Conservation (phyloP, 2,888 invertebrate genomes). For the Eupithecia insigniata region DNA sequence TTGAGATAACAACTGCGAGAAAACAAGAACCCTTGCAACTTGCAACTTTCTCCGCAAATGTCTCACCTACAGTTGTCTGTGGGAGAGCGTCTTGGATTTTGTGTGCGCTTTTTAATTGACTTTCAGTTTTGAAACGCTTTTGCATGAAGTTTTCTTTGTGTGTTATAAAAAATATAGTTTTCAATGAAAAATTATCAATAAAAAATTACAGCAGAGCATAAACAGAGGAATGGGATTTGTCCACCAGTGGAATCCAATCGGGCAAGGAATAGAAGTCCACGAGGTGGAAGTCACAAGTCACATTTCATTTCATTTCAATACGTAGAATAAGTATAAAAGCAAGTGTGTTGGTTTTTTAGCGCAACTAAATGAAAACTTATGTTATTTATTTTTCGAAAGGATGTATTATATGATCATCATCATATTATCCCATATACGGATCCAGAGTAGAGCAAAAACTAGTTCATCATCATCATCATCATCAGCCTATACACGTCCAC, state of each 20-base stretch:
- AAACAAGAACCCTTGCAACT: slow-evolving; percentile 68
- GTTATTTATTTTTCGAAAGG: too few relatives aligned
- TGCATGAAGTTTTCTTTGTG: not conserved
- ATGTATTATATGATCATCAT: too few relatives aligned
- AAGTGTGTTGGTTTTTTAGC: not conserved
- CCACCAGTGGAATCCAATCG: not conserved
- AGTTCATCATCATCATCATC: too few relatives aligned
- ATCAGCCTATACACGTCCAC: too few relatives aligned
- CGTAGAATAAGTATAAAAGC: not conserved
- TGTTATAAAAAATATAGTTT: not conserved
- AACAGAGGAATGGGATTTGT: not conserved
- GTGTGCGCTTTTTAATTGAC: slow-evolving; percentile 13
- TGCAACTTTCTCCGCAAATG: slow-evolving; percentile 59
- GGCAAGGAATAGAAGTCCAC: not conserved
- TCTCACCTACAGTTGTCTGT: slow-evolving; percentile 55
- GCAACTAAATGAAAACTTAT: too few relatives aligned
- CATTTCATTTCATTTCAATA: too few relatives aligned
- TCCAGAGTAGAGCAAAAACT: too few relatives aligned
- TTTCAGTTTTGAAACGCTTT: slow-evolving; percentile 8
- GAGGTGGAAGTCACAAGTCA: not conserved
- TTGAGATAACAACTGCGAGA: slow-evolving; percentile 71
- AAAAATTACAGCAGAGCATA: not conserved
- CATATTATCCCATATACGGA: too few relatives aligned
- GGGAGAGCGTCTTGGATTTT: slow-evolving; percentile 39
- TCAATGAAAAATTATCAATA: not conserved